Evolutionary conservation across 2,797 vertebrate genomes (phyloP), one percentile per base, ranked within the genome.

Genomic region (Neoniphon sammara): DNA sequence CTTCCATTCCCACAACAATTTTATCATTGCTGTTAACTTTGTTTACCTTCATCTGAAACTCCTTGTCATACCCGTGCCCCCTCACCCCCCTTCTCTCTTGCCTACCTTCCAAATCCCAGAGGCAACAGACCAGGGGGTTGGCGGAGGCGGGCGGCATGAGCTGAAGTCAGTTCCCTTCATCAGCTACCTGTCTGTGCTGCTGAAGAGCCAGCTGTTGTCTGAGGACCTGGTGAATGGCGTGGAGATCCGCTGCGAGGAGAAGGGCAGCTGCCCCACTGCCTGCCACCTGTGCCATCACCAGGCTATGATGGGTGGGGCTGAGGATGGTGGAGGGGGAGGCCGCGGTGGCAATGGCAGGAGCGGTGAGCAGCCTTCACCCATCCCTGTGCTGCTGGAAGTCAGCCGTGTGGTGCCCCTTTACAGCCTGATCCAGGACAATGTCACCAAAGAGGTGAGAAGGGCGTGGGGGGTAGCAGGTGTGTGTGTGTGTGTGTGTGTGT

Each of bases 161-260:
- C 90, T 98, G 79, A 97, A 97, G 83, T 97, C 97, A 21, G 93
- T 98, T 87, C 96, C 97, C 17, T 99, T 99, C 93, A 98, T 99
- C 94, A 98, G 95, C 66, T 99, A 97, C 90, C 95, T 99, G 87
- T 96, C 95, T 0, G 96, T 96, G 1, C 92, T 98, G 83, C 93
- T 97, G 92, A 97, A 96, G 0, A 96, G 95, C n/a, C 97, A 97
- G 91, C 96, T 98, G 93, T 89, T 98, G 42, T 96, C 97, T 0
- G 97, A 98, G 1, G 97, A 98, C 85, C 93, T 96, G 71, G 96
- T 98, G 91, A 94, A 93, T 0, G 97, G 97, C 0, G 96, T 99
- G 87, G 96, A 98, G 93, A 98, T 99, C 70, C 96, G 91, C 85
- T 99, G 97, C 0, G 96, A 98, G 86, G 97, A 98, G 84, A 97